Evolutionary conservation across 2,888 invertebrate genomes (phyloP).

Genomic region (Drepana falcataria): DNA sequence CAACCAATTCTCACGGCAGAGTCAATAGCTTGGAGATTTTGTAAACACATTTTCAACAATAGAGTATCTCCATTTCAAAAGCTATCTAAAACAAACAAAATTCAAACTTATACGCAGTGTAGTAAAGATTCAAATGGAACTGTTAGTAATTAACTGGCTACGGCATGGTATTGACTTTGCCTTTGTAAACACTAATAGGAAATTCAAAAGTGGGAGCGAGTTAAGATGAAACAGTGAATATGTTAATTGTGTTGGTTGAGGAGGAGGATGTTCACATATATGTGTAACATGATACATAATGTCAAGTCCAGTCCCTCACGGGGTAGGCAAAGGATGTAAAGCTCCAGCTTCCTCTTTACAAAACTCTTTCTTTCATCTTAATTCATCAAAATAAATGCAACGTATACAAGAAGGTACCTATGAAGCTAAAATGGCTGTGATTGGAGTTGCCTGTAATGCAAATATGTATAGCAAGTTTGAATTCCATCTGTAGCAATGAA

Average conservation of each 20-base stretch:
- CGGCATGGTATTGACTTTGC: constrained; percentile 66
- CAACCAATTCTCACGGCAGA: constrained; percentile 75
- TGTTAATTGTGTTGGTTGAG: constrained; percentile 62
- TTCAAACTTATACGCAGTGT: constrained; percentile 15
- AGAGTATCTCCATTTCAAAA: constrained; percentile 56
- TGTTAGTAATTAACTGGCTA: constrained; percentile 33
- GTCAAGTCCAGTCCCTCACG: too few species aligned
- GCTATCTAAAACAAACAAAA: constrained; percentile 22
- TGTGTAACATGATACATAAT: too few species aligned
- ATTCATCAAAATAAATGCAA: too few species aligned
- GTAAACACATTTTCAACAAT: constrained; percentile 71
- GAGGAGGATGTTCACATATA: too few species aligned
- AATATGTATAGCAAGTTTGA: too few species aligned
- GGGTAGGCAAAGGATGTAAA: too few species aligned
- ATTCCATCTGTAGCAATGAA: too few species aligned
- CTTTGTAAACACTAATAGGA: constrained; percentile 76
- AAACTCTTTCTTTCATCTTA: too few species aligned
- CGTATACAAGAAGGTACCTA: too few species aligned
- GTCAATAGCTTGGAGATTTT: constrained; percentile 66
- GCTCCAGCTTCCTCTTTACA: too few species aligned
- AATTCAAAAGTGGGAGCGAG: constrained; percentile 75
- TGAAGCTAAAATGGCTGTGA: too few species aligned
- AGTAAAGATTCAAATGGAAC: constrained; percentile 24
- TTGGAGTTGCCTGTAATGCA: too few species aligned
- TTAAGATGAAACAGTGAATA: constrained; percentile 74